Percentiles rank a stretch among this genome's conserved stretches.
These are phyloP conservation scores for Heliconius cydno DNA, from an alignment of 2,888 invertebrate species.

Conservation along the genomic window DNA sequence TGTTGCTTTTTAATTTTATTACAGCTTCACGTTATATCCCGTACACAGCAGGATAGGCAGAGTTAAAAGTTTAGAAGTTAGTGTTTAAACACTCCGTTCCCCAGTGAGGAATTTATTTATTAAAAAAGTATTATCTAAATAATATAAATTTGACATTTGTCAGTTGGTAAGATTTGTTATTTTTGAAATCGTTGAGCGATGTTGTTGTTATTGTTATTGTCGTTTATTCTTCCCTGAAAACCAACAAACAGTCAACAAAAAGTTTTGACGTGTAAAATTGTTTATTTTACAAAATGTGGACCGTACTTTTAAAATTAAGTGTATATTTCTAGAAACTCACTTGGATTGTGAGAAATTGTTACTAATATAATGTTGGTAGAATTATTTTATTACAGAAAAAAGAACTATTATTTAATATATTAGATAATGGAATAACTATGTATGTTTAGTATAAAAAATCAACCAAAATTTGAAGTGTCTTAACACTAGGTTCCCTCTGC, in stretches of 20 bases:
- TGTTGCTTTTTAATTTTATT: too few relatives aligned
- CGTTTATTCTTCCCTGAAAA: background rate
- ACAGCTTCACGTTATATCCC: too few relatives aligned
- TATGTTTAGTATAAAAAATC: too few relatives aligned
- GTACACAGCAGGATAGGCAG: too few relatives aligned
- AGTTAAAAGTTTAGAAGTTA: too few relatives aligned
- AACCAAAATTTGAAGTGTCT: too few relatives aligned
- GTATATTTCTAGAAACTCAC: background rate
- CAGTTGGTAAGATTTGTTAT: background rate
- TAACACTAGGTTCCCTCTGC: too few relatives aligned
- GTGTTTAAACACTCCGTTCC: too few relatives aligned
- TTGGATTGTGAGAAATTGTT: background rate
- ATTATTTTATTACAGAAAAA: too few relatives aligned
- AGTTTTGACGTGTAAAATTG: slow-evolving; percentile 3
- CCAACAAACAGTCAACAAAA: background rate
- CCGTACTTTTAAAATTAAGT: background rate
- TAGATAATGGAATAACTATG: too few relatives aligned
- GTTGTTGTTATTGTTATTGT: background rate
- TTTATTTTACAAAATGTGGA: background rate
- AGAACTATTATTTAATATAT: background rate
- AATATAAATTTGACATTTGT: background rate
- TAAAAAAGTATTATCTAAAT: background rate
- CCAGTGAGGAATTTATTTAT: too few relatives aligned
- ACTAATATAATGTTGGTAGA: too few relatives aligned
- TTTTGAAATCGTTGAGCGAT: background rate